phyloP scores from a whole-genome alignment of 1,140 invertebrate species.

The Bathynomus jamesi region DNA sequence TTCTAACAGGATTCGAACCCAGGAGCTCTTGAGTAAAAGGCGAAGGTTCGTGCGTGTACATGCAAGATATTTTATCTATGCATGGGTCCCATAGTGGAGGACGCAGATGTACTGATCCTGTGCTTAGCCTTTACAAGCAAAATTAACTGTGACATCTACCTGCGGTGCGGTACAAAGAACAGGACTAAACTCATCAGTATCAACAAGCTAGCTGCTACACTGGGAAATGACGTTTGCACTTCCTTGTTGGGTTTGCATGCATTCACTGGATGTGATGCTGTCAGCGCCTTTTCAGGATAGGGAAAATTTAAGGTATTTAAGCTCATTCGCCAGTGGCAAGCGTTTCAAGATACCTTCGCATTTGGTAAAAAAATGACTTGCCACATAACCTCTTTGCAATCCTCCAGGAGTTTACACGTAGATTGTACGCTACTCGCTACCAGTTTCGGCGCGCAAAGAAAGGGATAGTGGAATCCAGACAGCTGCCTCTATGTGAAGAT shows the following conservation, averaged over 20 bases:
- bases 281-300: conserved; percentile 7
- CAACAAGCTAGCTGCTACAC: conserved; percentile 4
- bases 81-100: too few species aligned
- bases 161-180: not conserved
- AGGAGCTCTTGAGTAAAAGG: too few species aligned
- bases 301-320: not conserved
- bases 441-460: conserved; percentile 8
- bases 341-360: conserved; percentile 1
- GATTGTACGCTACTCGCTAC: too few species aligned
- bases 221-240: conserved; percentile 6
- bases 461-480: not conserved
- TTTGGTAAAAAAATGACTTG: not conserved
- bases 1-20: too few species aligned
- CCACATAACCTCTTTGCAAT: too few species aligned
- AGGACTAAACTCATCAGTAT: not conserved
- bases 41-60: too few species aligned
- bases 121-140: not conserved
- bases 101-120: too few species aligned
- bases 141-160: not conserved
- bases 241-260: conserved; percentile 7
- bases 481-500: conserved; percentile 7
- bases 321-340: not conserved
- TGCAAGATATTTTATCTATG: too few species aligned
- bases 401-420: too few species aligned
- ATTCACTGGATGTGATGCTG: conserved; percentile 7